Evolutionary conservation across 2,797 vertebrate species (phyloP), one percentile per base, ranked within the genome.

Genomic region (Varecia variegata): DNA sequence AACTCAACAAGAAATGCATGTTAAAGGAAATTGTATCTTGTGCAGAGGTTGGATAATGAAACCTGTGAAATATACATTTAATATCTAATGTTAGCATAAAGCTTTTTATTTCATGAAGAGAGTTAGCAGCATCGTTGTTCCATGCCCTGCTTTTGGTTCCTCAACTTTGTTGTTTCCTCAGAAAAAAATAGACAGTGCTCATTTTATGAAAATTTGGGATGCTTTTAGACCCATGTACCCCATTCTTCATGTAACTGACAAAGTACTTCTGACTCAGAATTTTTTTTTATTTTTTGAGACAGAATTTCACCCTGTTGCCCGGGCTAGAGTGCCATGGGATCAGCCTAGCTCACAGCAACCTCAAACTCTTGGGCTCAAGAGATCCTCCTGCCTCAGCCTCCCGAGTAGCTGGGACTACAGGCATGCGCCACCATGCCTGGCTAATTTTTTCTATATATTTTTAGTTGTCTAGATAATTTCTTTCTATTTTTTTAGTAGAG

Each of bases 1-100:
- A 92, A 86, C 45, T 92, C 92, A 88, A 88, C 52, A 77, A 90
- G 58, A 95, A 82, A 86, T 71, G 58, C 32, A 92, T 92, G 97
- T 96, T 76, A 90, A 96, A 90, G 85, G 47, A 96, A 94, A 97
- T 58, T 82, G 50, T 84, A 18, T 52, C 47, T n/a, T 92, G 25
- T 81, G 54, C 89, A 11, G 35, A 56, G 15, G 17, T 54, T 95
- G 56, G 40, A 67, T 86, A 95, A 88, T 79, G 21, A 87, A 74
- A 70, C 9, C 80, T 79, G 20, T 74, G 70, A 70, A 77, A 88
- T 84, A 54, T 54, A 45, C 21, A 50, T 32, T 87, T n/a, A 79
- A 68, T 70, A 62, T 79, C 58, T 87, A 83, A 92, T 56, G 67
- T 90, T 94, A 95, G 43, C 15, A 79, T 79, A 82, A 68, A 86